Evolutionary conservation across 2,888 invertebrate genomes (phyloP).

Genomic region (Antheraea assamensis): DNA sequence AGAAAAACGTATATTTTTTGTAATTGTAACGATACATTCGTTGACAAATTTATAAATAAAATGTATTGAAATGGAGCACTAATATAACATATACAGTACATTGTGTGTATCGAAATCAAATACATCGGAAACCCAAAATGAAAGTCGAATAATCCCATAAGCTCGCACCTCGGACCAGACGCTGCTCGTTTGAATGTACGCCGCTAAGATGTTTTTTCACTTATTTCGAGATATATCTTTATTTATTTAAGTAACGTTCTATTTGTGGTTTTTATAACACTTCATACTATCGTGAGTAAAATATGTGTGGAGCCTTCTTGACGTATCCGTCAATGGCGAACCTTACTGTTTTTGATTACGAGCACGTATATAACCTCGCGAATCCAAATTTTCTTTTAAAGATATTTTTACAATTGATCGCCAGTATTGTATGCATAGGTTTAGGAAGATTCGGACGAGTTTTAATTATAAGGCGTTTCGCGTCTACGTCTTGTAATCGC

Average conservation of each 20-base stretch:
- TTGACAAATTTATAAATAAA: background rate
- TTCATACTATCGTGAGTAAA: too few relatives aligned
- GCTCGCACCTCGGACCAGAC: slow-evolving; percentile 50
- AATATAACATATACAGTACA: background rate
- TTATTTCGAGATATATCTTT: background rate
- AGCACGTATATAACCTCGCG: too few relatives aligned
- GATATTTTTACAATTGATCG: too few relatives aligned
- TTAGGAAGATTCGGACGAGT: too few relatives aligned
- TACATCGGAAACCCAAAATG: slow-evolving; percentile 63
- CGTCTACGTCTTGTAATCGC: too few relatives aligned
- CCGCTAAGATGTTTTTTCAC: slow-evolving; percentile 42
- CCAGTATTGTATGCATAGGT: too few relatives aligned
- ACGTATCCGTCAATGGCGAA: too few relatives aligned
- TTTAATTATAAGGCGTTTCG: too few relatives aligned
- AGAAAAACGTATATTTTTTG: background rate
- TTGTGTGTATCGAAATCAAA: slow-evolving; percentile 37
- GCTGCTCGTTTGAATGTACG: slow-evolving; percentile 44
- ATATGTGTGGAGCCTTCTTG: too few relatives aligned
- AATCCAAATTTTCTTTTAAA: too few relatives aligned
- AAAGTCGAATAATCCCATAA: slow-evolving; percentile 60
- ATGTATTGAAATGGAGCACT: background rate
- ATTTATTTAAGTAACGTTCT: background rate
- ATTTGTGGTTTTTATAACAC: too few relatives aligned
- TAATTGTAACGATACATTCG: background rate
- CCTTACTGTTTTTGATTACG: too few relatives aligned